Base-by-base conservation (phyloP, 1,140 invertebrate genomes). In the Aphaenogaster ashmeadi region DNA sequence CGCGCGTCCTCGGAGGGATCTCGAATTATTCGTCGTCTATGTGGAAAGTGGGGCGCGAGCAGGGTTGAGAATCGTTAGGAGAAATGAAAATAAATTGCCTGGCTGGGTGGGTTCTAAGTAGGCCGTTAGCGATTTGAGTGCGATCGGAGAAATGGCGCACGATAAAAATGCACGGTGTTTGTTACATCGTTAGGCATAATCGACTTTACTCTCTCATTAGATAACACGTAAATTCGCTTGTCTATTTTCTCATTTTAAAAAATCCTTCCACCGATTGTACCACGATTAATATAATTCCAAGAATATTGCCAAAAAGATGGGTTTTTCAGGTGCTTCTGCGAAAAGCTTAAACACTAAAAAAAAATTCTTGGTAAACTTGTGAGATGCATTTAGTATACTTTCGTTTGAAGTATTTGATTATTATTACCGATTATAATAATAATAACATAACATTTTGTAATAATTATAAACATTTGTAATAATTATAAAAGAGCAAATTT, bases 41-140 rank as follows among this genome's bases (percentile, higher is more conserved):
- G 56, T 90, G 72, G 85, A 93, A 94, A 90, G 66, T 90, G 90
- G 90, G 47, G 85, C 87, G 78, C 60, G 77, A 50, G 44, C 44
- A 33, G 47, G 80, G 86, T 50, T 56, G 89, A 44, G 54, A 92
- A 90, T 93, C 89, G 93, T 93, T 90, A 90, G 74, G 64, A 93
- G 91, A 93, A 93, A 93, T 94, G 91, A 92, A 93, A 94, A 93
- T 88, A 93, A 93, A 93, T 93, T 93, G 93, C 91, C 67, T 38
- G 80, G 87, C 72, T 58, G 88, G 89, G 77, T 36, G 52, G 81
- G 13, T 74, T 87, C 83, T 67, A 81, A 87, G 75, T 62, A 88
- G 87, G 56, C 78, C 60, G 36, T 54, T 36, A 67, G 41, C 60
- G 79, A 87, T 75, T 75, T 75, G 11, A 85, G 67, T 80, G 58